Evolutionary conservation across 2,888 invertebrate genomes (phyloP).

Genomic region (Antheraea assamensis): DNA sequence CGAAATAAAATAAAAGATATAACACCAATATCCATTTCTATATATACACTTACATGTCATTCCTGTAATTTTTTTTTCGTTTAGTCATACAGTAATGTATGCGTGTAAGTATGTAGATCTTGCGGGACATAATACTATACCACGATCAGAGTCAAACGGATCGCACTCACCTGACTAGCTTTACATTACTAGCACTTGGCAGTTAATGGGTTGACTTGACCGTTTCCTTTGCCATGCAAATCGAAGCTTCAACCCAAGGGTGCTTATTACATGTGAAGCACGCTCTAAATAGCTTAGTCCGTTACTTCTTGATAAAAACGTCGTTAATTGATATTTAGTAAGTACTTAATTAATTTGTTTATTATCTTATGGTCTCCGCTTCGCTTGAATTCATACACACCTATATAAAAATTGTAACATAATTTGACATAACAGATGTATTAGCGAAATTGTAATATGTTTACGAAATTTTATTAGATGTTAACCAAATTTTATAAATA

Average conservation of each 20-base stretch:
- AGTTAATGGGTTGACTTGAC: slow-evolving; percentile 51
- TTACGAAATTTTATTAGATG: background rate
- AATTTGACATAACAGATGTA: background rate
- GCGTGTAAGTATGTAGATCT: slow-evolving; percentile 60
- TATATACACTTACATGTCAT: background rate
- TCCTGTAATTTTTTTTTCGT: too few relatives aligned
- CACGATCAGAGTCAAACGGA: slow-evolving; percentile 32
- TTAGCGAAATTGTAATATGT: background rate
- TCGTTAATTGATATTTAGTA: background rate
- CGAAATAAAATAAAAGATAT: too few relatives aligned
- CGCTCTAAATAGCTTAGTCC: slow-evolving; percentile 17
- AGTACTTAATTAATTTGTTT: background rate
- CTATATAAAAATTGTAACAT: background rate
- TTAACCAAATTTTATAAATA: background rate
- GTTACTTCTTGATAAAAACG: slow-evolving; percentile 17
- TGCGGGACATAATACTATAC: slow-evolving; percentile 67
- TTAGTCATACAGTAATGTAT: background rate
- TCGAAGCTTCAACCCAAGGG: slow-evolving; percentile 11
- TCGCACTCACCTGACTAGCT: slow-evolving; percentile 36
- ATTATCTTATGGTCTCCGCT: background rate
- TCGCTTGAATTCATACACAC: background rate
- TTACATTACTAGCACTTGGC: slow-evolving; percentile 29
- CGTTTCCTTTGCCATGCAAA: slow-evolving; percentile 38
- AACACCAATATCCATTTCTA: too few relatives aligned
- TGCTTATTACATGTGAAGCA: slow-evolving; percentile 20